A percentile compares a stretch with the other conserved stretches of the same genome.
Conservation (phyloP, 2,888 invertebrate genomes). For the Sepioteuthis lessoniana region DNA sequence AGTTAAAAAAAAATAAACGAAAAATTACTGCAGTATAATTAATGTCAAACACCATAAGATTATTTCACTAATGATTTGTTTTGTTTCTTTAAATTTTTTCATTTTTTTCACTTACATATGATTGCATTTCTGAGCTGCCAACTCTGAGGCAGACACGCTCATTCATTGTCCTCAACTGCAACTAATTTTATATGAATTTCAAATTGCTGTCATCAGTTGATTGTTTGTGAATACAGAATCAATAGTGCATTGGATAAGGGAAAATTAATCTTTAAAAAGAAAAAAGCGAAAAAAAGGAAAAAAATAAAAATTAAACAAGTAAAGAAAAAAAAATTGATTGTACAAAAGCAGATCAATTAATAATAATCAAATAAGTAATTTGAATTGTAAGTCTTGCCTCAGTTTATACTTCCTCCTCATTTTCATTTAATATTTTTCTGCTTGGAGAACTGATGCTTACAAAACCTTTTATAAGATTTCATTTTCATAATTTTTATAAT, state of each 20-base stretch:
- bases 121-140: neutral
- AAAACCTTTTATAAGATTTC: neutral
- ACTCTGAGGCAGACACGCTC: neutral
- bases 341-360: neutral
- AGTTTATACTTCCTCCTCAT: neutral
- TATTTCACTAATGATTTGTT: too few species aligned
- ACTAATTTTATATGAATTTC: neutral
- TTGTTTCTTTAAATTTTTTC: too few species aligned
- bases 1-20: too few species aligned
- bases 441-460: neutral
- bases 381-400: neutral
- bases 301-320: too few species aligned
- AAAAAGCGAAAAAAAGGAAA: neutral
- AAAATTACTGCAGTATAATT: too few species aligned
- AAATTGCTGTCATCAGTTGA: slow-evolving; percentile 3
- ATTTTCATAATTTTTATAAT: neutral
- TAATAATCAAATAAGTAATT: neutral
- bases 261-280: neutral
- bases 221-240: neutral
- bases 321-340: neutral
- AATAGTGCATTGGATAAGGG: neutral
- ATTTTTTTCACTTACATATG: neutral
- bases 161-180: neutral
- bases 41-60: too few species aligned
- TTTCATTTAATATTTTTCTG: neutral